Evolutionary conservation across 2,113 vertebrate genomes (phyloP).

Genomic region (Chaetorhynchus papuensis): DNA sequence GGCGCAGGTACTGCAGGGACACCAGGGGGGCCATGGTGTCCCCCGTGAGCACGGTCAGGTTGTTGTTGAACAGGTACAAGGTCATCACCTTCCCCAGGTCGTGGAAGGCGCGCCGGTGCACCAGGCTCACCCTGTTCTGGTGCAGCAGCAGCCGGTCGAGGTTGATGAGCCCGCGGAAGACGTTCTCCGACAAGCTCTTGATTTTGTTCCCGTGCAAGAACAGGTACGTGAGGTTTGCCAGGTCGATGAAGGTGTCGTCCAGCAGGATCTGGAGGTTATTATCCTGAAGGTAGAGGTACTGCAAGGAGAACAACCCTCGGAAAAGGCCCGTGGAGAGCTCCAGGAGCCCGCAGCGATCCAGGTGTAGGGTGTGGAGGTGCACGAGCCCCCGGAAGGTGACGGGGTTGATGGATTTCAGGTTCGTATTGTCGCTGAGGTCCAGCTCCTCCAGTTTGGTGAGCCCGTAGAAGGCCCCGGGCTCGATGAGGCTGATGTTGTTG

Average conservation of each 20-base stretch:
- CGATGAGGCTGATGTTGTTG: conserved; percentile 91
- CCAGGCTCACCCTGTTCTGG: conserved; percentile 85
- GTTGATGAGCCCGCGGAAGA: conserved; percentile 87
- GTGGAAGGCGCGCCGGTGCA: conserved; percentile 85
- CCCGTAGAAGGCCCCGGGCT: conserved; percentile 87
- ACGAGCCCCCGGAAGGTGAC: conserved; percentile 87
- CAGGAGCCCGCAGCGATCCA: conserved; percentile 91
- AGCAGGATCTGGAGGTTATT: conserved; percentile 87
- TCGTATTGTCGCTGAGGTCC: conserved; percentile 93
- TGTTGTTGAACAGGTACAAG: conserved; percentile 95
- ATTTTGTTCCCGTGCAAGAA: conserved; percentile 97
- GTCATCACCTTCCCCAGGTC: conserved; percentile 92
- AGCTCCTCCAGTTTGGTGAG: conserved; percentile 90
- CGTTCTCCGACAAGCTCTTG: conserved; percentile 88
- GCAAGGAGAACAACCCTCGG: conserved; percentile 87
- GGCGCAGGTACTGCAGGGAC: conserved; percentile 90
- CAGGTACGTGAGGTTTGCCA: conserved; percentile 95
- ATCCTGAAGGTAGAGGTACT: conserved; percentile 97
- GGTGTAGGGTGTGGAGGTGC: conserved; percentile 90
- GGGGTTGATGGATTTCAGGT: conserved; percentile 87
- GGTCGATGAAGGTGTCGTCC: conserved; percentile 90
- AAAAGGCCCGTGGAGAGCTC: conserved; percentile 90
- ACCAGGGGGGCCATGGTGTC: conserved; percentile 87
- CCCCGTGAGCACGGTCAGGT: conserved; percentile 84
- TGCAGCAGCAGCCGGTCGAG: conserved; percentile 92